Conservation (phyloP, 2,113 vertebrate species). For the Sterna hirundo region DNA sequence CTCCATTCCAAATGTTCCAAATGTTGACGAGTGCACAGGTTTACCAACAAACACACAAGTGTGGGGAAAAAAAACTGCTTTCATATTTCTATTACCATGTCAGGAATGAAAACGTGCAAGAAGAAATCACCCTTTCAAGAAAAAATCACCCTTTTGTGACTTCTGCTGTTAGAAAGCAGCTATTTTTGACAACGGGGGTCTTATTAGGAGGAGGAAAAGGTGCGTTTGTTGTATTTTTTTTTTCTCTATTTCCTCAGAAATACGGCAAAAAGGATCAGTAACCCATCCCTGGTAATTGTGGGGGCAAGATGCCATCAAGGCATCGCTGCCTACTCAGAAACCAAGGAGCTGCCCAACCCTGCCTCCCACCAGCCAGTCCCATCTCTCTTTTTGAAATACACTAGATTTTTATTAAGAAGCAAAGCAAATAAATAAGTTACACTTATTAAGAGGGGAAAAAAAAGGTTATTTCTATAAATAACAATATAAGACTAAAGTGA, state of each 20-base stretch:
- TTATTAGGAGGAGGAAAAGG: not conserved
- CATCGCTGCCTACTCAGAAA: not conserved
- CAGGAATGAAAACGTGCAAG: not conserved
- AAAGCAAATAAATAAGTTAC: conserved; percentile 46
- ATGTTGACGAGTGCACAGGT: not conserved
- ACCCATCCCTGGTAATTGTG: not conserved
- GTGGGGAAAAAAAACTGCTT: not conserved
- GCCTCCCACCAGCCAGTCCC: too few relatives aligned
- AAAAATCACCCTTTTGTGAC: not conserved
- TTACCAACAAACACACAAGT: not conserved
- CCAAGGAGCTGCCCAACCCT: not conserved
- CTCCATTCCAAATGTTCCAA: not conserved
- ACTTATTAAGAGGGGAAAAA: not conserved
- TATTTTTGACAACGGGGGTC: not conserved
- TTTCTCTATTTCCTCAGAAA: not conserved
- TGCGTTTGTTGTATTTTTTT: not conserved
- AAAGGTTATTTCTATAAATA: conserved; percentile 40
- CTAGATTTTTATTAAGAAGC: not conserved
- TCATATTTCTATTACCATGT: not conserved
- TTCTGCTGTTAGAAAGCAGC: not conserved
- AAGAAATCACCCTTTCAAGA: not conserved
- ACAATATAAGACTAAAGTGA: not conserved
- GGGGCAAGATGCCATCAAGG: not conserved
- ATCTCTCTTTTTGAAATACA: not conserved
- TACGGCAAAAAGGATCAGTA: not conserved